Evolutionary conservation across 1,140 invertebrate genomes (phyloP), one percentile per base, ranked within the genome.

Genomic region (Apis cerana): DNA sequence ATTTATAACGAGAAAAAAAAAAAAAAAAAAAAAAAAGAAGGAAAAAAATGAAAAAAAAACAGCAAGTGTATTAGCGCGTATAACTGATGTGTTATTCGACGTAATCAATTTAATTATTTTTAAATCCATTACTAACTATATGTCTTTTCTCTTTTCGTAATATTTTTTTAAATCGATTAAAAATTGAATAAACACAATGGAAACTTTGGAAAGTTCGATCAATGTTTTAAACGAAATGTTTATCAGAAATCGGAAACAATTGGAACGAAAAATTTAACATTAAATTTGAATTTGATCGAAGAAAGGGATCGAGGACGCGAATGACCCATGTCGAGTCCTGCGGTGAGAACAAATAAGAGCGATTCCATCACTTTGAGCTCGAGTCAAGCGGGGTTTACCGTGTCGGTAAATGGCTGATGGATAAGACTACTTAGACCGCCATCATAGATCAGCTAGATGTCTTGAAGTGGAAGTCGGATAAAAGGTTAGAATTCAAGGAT

Each of bases 331-430:
- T 78, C 72, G 75, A 15, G 71, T 75, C 50, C 61, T 11, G 27
- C 33, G 83, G 81, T 68, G 79, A 81, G 87, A 88, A 88, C 87
- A 88, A 88, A 88, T 88, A 88, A 88, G 78, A 78, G 58, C 78
- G 86, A 85, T 87, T 75, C 75, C 65, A 80, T 85, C 70, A 68
- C 23, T 75, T 76, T 62, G 61, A 69, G 83, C 62, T 67, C 43
- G 64, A 85, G 82, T 88, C 83, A 88, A 88, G 77, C 65, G 56
- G 76, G 88, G 79, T 89, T 89, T 84, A 82, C 82, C 74, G 71
- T 86, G 78, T 58, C 75, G 65, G 87, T 86, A 88, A 88, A 88
- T 85, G 88, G 80, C 78, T 89, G 85, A 88, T 87, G 86, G 88
- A 89, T 89, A 89, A 89, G 83, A 80, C 81, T 84, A 82, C 85